These are phyloP conservation scores for Brachystomella parvula DNA, from an alignment of 1,140 invertebrate genomes.

Conservation along the genomic window DNA sequence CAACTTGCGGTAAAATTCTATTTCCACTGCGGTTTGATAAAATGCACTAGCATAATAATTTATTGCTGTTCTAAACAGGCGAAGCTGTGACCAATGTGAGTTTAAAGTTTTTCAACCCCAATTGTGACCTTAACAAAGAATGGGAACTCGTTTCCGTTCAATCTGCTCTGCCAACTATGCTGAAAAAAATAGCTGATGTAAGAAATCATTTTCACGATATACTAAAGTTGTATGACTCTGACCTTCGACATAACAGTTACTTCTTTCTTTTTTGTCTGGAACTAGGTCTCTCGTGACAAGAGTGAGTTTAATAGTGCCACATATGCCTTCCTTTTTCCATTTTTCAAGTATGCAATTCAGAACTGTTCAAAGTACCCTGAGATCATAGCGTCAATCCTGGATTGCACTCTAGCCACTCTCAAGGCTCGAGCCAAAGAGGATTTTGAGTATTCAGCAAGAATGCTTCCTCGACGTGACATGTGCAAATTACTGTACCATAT, in stretches of 20 bases:
- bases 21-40: not conserved
- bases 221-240: not conserved
- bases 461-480: conserved; percentile 72
- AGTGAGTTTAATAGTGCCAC: conserved; percentile 57
- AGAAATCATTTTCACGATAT: too few species aligned
- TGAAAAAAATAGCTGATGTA: conserved; percentile 41
- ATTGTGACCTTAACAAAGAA: conserved; percentile 63
- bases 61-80: conserved; percentile 40
- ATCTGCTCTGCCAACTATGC: conserved; percentile 52
- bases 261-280: not conserved
- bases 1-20: not conserved
- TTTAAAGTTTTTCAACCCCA: conserved; percentile 62
- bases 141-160: conserved; percentile 68
- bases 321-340: conserved; percentile 74
- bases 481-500: conserved; percentile 69
- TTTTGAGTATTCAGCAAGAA: conserved; percentile 30
- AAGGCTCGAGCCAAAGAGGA: conserved; percentile 47
- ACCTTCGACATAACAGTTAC: not conserved
- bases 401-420: conserved; percentile 63
- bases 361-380: conserved; percentile 14
- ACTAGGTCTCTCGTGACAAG: conserved; percentile 20
- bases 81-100: conserved; percentile 58
- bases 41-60: not conserved
- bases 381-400: conserved; percentile 49
- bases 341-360: conserved; percentile 56